Base-by-base conservation (phyloP, 1,140 invertebrate genomes). In the Drosophila sp. region DNA sequence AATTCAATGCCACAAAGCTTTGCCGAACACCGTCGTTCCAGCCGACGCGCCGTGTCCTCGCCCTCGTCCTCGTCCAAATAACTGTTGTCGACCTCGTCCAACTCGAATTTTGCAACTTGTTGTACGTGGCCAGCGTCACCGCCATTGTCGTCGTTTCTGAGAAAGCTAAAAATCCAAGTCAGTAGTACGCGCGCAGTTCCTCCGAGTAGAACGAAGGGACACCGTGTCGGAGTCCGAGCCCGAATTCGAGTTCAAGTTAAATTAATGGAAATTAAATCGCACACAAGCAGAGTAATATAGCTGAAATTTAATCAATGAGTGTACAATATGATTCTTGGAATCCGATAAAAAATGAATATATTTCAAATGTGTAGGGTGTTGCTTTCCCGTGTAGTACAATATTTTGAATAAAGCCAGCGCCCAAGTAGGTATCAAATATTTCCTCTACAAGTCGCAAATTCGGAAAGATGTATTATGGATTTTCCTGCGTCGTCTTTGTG, bases 61-160 rank as follows among this genome's bases (percentile, higher is more conserved):
- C 13, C 43, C 45, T 57, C 45, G 40, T 51, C 54, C 9, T 53
- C 46, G 40, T 59, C 25, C 46, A 13, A 32, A 9, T 27, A 41
- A 7, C 46, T 48, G 9, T 29, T 29, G 50, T 25, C 50, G 62
- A 53, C 62, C 48, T 53, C 40, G 50, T 53, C 50, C 73, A 65
- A 81, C 75, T 72, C 64, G 73, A 76, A 81, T 81, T 78, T 82
- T 82, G 79, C 80, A 82, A 82, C 80, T 82, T 82, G 80, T 82
- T 82, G 80, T 75, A 16, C 56, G 72, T 69, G 14, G 62, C 41
- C 32, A 53, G 50, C 50, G 13, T 53, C 53, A 38, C 18, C 41
- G 51, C 16, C 63, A 27, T 40, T 43, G 51, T 25, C 50, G n/a
- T 38, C 18, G 59, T 48, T 46, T 41, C 65, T 13, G 54, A 65